phyloP scores from a whole-genome alignment of 2,113 vertebrate genomes.

The Castor canadensis region DNA sequence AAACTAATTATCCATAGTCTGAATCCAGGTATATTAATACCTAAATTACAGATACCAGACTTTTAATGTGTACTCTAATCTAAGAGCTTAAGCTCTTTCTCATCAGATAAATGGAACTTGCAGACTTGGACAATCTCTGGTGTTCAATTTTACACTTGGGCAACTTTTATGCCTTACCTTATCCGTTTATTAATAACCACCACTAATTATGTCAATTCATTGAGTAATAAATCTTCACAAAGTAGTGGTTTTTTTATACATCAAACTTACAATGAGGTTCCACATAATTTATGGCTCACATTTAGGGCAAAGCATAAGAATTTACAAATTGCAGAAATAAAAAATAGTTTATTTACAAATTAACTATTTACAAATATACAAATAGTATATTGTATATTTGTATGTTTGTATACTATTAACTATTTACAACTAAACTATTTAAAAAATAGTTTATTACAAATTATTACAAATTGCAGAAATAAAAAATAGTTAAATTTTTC shows the following conservation, averaged over 20 bases:
- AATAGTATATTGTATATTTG: too few species aligned
- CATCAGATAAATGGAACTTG: conserved; percentile 45
- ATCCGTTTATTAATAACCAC: background rate
- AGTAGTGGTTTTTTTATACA: conserved; percentile 9
- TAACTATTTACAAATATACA: too few species aligned
- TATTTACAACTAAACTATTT: too few species aligned
- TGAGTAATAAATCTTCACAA: conserved; percentile 45
- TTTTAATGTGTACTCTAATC: conserved; percentile 6
- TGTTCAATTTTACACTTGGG: conserved; percentile 36
- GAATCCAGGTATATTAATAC: conserved; percentile 4
- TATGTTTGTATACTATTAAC: too few species aligned
- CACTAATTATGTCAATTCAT: background rate
- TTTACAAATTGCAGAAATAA: background rate
- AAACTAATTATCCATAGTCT: background rate
- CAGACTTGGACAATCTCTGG: background rate
- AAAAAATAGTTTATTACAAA: too few species aligned
- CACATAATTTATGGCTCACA: background rate
- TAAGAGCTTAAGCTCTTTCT: conserved; percentile 37
- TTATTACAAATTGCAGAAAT: background rate
- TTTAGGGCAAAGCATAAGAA: background rate
- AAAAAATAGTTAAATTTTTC: conserved; percentile 10
- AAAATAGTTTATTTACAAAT: too few species aligned
- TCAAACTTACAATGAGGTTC: conserved; percentile 28
- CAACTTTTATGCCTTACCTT: conserved; percentile 23
- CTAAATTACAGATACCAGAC: background rate